phyloP scores from a whole-genome alignment of 1,140 invertebrate genomes.

The Neomicropteryx cornuta region DNA sequence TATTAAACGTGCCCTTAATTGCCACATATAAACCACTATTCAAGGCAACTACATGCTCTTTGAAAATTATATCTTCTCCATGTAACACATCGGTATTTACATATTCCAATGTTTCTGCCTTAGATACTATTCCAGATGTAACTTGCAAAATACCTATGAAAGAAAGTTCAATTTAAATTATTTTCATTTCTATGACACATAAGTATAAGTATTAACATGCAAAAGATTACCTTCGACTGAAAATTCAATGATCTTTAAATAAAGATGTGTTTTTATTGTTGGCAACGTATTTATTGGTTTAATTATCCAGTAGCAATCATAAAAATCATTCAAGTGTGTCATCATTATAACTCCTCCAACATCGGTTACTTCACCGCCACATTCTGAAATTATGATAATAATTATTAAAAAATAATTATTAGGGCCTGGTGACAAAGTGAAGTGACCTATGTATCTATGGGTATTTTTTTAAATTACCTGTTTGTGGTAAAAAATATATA shows the following conservation, averaged over 20 bases:
- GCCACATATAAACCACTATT: conserved; percentile 54
- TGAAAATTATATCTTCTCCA: conserved; percentile 25
- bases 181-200: conserved; percentile 1
- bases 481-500: too few relatives aligned
- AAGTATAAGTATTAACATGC: conserved; percentile 1
- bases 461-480: too few relatives aligned
- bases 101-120: conserved; percentile 50
- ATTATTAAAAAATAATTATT: conserved; percentile 6
- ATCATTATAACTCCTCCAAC: conserved; percentile 58
- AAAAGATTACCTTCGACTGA: conserved; percentile 48
- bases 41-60: conserved; percentile 45
- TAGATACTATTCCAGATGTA: conserved; percentile 47
- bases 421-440: too few relatives aligned
- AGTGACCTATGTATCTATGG: too few relatives aligned
- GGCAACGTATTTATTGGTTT: conserved; percentile 44
- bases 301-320: conserved; percentile 59
- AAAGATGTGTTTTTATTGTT: conserved; percentile 53
- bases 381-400: conserved; percentile 35
- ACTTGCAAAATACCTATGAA: conserved; percentile 35
- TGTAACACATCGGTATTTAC: conserved; percentile 42
- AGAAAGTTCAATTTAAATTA: conserved; percentile 7
- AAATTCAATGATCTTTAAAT: conserved; percentile 50
- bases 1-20: conserved; percentile 44
- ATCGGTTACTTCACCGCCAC: conserved; percentile 57
- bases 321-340: conserved; percentile 53